Evolutionary conservation across 2,888 invertebrate species (phyloP).

Genomic region (Leptinotarsa juncta): DNA sequence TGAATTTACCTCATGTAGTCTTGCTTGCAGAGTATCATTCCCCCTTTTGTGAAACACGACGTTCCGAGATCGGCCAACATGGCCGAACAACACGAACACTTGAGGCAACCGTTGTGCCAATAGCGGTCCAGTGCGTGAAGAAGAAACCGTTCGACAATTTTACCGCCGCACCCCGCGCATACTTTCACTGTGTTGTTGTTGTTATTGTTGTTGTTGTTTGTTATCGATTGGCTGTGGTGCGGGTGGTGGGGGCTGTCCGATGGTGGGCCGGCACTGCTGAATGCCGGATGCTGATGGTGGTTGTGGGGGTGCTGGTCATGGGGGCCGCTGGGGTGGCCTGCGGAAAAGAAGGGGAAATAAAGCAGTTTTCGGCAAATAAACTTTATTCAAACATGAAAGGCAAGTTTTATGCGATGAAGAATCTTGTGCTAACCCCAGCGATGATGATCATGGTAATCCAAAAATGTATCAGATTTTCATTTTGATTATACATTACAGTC

Average conservation of each 20-base stretch:
- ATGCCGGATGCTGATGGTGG: constrained; percentile 66
- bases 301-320: constrained; percentile 65
- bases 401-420: neutral
- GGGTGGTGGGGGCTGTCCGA: constrained; percentile 65
- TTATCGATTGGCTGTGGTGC: constrained; percentile 72
- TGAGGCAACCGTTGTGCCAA: constrained; percentile 96
- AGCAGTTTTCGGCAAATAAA: constrained; percentile 16
- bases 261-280: constrained; percentile 65
- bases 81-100: constrained; percentile 91
- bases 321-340: constrained; percentile 63
- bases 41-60: constrained; percentile 92
- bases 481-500: no score
- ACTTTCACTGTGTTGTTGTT: constrained; percentile 75
- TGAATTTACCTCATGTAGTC: constrained; percentile 91
- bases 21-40: constrained; percentile 94
- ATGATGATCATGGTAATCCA: no score
- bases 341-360: neutral
- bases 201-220: constrained; percentile 65
- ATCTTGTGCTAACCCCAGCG: no score
- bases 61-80: constrained; percentile 91
- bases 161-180: constrained; percentile 92
- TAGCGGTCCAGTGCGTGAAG: constrained; percentile 93
- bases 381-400: neutral
- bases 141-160: constrained; percentile 91
- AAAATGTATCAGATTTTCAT: no score